These are phyloP conservation scores for Drosophila kanapiae DNA, from an alignment of 1,140 invertebrate species.

Conservation along the genomic window DNA sequence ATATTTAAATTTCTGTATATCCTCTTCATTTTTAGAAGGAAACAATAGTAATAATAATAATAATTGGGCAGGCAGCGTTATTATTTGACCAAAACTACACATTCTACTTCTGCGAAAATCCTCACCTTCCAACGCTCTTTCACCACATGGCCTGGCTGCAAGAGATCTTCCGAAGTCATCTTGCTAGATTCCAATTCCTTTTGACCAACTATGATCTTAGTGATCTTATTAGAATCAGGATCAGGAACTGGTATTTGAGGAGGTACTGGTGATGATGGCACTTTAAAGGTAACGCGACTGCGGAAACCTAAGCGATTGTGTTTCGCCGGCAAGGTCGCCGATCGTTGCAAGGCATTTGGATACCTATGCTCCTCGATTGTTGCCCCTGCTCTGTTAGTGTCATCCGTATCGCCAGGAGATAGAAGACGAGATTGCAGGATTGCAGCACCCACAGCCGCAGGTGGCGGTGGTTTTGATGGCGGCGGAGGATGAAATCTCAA, in stretches of 20 bases:
- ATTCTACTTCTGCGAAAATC: background rate
- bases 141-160: conserved; percentile 98
- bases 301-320: conserved; percentile 64
- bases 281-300: conserved; percentile 75
- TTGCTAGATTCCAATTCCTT: conserved; percentile 94
- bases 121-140: conserved; percentile 99
- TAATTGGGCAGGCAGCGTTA: too few relatives aligned
- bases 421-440: conserved; percentile 29
- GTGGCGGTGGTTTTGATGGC: conserved; percentile 49
- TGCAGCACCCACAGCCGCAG: conserved; percentile 12
- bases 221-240: conserved; percentile 26
- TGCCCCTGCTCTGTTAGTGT: conserved; percentile 9
- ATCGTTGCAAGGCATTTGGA: conserved; percentile 74
- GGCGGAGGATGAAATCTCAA: conserved; percentile 55
- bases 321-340: conserved; percentile 81
- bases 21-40: too few relatives aligned
- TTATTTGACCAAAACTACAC: too few relatives aligned
- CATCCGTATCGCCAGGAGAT: background rate
- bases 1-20: too few relatives aligned
- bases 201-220: conserved; percentile 37
- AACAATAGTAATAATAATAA: too few relatives aligned
- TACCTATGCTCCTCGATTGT: conserved; percentile 28
- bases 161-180: conserved; percentile 96
- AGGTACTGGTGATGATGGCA: conserved; percentile 34
- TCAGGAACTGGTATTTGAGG: background rate